Evolutionary conservation across 2,888 invertebrate genomes (phyloP).

Genomic region (Archips xylosteana): DNA sequence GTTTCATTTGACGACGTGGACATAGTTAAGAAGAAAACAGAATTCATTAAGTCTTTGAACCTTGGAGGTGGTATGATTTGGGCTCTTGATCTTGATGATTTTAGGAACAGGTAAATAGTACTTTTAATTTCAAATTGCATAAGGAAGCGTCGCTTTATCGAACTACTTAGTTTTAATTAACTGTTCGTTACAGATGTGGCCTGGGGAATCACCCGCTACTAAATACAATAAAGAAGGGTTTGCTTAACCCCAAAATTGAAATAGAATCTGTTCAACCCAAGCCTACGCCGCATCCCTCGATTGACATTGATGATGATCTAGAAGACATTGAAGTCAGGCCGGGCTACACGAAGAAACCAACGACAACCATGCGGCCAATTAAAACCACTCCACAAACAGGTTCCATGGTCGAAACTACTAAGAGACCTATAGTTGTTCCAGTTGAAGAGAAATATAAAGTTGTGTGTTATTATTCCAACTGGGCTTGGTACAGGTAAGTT

Average conservation of each 20-base stretch:
- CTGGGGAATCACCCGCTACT: constrained; percentile 93
- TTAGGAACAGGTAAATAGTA: constrained; percentile 85
- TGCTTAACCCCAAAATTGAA: constrained; percentile 80
- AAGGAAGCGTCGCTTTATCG: not conserved
- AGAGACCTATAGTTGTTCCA: constrained; percentile 53
- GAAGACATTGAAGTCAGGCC: constrained; percentile 78
- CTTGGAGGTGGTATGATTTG: constrained; percentile 96
- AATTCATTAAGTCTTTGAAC: constrained; percentile 90
- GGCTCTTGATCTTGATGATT: constrained; percentile 96
- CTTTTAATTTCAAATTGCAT: not conserved
- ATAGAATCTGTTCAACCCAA: constrained; percentile 53
- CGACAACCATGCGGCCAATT: constrained; percentile 49
- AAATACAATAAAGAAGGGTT: constrained; percentile 90
- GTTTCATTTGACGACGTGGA: constrained; percentile 94
- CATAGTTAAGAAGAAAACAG: constrained; percentile 92
- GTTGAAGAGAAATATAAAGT: constrained; percentile 88
- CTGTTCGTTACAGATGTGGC: constrained; percentile 85
- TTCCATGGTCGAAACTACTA: constrained; percentile 57
- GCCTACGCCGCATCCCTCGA: constrained; percentile 53
- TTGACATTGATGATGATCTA: constrained; percentile 69
- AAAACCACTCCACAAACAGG: constrained; percentile 53
- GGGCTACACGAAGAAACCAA: constrained; percentile 50
- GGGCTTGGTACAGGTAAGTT: constrained; percentile 93
- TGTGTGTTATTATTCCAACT: constrained; percentile 96
- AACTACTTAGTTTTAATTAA: not conserved